Evolutionary conservation across 2,797 vertebrate species (phyloP), one percentile per base, ranked within the genome.

Genomic region (Chelon labrosus): DNA sequence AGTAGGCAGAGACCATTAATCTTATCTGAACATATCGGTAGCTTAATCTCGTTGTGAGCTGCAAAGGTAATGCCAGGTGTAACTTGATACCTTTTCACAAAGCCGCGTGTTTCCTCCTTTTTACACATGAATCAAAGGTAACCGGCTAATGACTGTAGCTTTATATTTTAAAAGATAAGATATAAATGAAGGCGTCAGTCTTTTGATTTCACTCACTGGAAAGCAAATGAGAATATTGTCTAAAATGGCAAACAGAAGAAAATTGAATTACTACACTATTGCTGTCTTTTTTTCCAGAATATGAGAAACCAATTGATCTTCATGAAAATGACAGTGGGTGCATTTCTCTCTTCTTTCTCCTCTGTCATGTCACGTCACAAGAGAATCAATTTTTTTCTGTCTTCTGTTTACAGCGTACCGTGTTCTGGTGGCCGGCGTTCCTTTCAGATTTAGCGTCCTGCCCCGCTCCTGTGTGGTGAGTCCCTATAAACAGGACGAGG

Each of bases 391-490:
- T 65, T 58, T 50, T 68, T 60, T 17, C 37, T 41, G 68, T 12
- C 7, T 0, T 59, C 13, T 46, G 20, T 62, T 41, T n/a, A 13
- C 65, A 93, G 92, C 52, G 5, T 0, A 59, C 13, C 55, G 70
- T 1, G 0, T 55, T 41, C 53, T 64, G 13, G 42, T 65, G 42
- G 92, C 85, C 2, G 61, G 85, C 0, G 89, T 93, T 7, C 82
- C 72, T 11, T 73, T 79, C 59, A 88, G 56, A 64, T 75, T 91
- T 62, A 85, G 0, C 1, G 92, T 89, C 10, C 70, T 93, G 68
- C 75, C 71, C 3, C 12, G 19, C n/a, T 93, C 92, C 50, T 92
- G 89, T 76, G 91, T 93, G 69, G 89, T 93, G 60, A 90, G 92
- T 57, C 91, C 92, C 0, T 10, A 60, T 1, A 1, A 17, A 4